phyloP scores from a whole-genome alignment of 2,113 vertebrate genomes.

The Turnix velox region DNA sequence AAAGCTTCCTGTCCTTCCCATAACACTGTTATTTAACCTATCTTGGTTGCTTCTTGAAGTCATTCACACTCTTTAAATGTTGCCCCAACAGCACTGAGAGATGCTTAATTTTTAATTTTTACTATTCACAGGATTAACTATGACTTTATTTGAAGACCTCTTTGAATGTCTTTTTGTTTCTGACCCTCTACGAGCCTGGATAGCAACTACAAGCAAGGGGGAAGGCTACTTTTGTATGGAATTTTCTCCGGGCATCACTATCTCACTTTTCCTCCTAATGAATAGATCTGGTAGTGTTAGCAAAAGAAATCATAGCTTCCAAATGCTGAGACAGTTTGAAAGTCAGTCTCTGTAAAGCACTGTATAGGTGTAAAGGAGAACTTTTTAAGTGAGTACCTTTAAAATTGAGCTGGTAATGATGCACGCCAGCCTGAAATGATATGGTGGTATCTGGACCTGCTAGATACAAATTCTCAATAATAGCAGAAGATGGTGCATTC shows the following conservation, averaged over 20 bases:
- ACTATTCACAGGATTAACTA: not conserved
- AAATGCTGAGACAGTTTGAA: not conserved
- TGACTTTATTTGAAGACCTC: not conserved
- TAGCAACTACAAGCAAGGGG: not conserved
- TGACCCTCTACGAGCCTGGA: not conserved
- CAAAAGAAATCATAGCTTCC: not conserved
- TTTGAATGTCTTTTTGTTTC: not conserved
- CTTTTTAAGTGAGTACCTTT: slow-evolving; percentile 69
- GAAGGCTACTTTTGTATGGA: not conserved
- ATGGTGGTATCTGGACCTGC: slow-evolving; percentile 45
- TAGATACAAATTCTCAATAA: slow-evolving; percentile 79
- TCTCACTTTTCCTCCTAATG: not conserved
- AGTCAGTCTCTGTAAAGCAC: not conserved
- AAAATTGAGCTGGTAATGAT: slow-evolving; percentile 77
- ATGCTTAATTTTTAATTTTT: not conserved
- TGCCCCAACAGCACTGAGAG: not conserved
- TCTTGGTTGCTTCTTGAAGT: not conserved
- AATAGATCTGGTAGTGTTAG: not conserved
- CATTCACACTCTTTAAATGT: not conserved
- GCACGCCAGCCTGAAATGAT: slow-evolving; percentile 69
- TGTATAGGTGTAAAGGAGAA: not conserved
- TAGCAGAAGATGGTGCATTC: slow-evolving; percentile 65
- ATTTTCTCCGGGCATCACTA: not conserved
- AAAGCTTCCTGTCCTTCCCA: not conserved
- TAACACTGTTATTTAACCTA: not conserved